Conservation (phyloP, 2,888 invertebrate genomes). For the Sesamia inferens region DNA sequence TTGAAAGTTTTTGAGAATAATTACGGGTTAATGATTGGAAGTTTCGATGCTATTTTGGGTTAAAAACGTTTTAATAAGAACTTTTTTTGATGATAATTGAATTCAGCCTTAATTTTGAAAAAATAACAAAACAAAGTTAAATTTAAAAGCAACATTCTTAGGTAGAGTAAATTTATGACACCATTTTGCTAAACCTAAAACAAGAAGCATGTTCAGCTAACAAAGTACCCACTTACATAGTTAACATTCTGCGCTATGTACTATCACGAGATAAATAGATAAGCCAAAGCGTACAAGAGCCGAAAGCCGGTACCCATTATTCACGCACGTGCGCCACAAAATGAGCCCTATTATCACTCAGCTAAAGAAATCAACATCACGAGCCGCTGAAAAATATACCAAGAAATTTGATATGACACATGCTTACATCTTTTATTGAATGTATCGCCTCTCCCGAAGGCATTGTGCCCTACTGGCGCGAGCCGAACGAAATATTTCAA, state of each 20-base stretch:
- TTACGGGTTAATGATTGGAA: slow-evolving; percentile 43
- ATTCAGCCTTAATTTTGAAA: neutral
- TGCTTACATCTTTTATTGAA: slow-evolving; percentile 79
- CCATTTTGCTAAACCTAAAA: slow-evolving; percentile 36
- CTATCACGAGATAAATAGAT: slow-evolving; percentile 67
- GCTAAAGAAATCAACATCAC: slow-evolving; percentile 81
- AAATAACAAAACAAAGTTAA: neutral
- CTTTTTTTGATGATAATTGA: neutral
- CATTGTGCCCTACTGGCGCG: slow-evolving; percentile 86
- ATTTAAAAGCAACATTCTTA: slow-evolving; percentile 4
- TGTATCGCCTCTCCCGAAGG: slow-evolving; percentile 79
- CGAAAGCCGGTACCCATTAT: slow-evolving; percentile 75
- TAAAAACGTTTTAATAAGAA: slow-evolving; percentile 15
- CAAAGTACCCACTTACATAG: slow-evolving; percentile 52
- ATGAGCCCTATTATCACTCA: slow-evolving; percentile 82
- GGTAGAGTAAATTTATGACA: slow-evolving; percentile 1
- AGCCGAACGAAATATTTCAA: slow-evolving; percentile 88
- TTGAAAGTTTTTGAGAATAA: slow-evolving; percentile 47
- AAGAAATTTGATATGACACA: slow-evolving; percentile 88
- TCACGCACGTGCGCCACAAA: slow-evolving; percentile 86
- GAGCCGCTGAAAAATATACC: slow-evolving; percentile 88
- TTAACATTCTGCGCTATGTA: slow-evolving; percentile 60
- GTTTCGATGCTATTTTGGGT: slow-evolving; percentile 34
- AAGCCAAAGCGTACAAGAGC: slow-evolving; percentile 65
- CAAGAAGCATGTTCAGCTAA: slow-evolving; percentile 37